Evolutionary conservation across 1,140 invertebrate species (phyloP), one percentile per base, ranked within the genome.

Genomic region (Cydia fagiglandana): DNA sequence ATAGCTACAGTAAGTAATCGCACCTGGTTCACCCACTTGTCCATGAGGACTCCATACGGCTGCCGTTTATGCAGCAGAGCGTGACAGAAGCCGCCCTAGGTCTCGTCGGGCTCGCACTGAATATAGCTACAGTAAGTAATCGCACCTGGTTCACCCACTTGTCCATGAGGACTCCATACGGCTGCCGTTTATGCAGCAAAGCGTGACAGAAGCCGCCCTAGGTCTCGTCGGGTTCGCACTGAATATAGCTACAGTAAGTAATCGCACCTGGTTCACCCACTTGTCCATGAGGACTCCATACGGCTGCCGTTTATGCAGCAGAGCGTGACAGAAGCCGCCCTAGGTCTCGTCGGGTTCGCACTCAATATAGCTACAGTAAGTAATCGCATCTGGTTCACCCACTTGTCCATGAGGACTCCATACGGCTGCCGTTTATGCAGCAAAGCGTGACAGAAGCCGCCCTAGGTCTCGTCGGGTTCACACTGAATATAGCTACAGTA

Each of bases 51-150:
- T 61, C 17, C 17, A 20, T 61, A 17, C 17, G 10, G 15, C 96
- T 99, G 91, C 98, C 98, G 5, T 96, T 53, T 13, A 94, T 95
- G 75, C 84, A 93, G 4, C 96, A 97, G 2, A 24, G 97, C 0
- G 95, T 98, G 73, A 95, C 96, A n/a, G 12, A 45, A 45, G 41
- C 12, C 41, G 12, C 24, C 24, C 24, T 24, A 24, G 24, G 24
- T 24, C 24, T 24, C 24, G 24, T 24, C 24, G 24, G 24, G 24
- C 2, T 24, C 24, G 24, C 24, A 24, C 24, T 24, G 24, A 24
- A 24, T 24, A 24, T 24, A 24, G 24, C 24, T 24, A 24, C 24
- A 24, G 24, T 24, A 24, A 24, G 24, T 2, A 24, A 24, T 24
- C n/a, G n/a, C n/a, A n/a, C 0, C 50, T 17, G n/a, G n/a, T 17